phyloP scores from a whole-genome alignment of 2,113 vertebrate genomes.

The Bufo gargarizans region DNA sequence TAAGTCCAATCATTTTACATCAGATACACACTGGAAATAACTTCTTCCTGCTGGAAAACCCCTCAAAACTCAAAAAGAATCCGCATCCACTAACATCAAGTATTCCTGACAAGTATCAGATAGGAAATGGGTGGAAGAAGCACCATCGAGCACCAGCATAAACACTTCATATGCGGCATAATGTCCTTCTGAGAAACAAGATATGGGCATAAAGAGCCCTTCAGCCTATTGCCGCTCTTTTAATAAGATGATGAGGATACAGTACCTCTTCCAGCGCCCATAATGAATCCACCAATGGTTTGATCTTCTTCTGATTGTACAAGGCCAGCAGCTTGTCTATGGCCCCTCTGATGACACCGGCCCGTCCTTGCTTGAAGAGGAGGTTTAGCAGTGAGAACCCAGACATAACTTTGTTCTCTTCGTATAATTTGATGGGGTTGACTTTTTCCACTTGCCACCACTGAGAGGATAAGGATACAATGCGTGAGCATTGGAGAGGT shows the following conservation, averaged over 20 bases:
- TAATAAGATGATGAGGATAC: slow-evolving; percentile 56
- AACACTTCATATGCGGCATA: neutral
- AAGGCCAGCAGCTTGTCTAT: slow-evolving; percentile 88
- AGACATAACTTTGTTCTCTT: slow-evolving; percentile 97
- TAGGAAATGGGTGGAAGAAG: neutral
- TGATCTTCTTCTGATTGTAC: slow-evolving; percentile 91
- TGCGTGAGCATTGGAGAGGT: neutral
- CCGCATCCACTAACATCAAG: neutral
- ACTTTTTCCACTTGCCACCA: slow-evolving; percentile 99
- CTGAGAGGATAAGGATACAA: slow-evolving; percentile 66
- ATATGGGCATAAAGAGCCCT: neutral
- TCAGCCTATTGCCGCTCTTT: neutral
- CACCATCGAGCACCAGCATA: neutral
- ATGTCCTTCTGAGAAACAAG: neutral
- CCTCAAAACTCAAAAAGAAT: neutral
- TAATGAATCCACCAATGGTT: slow-evolving; percentile 92
- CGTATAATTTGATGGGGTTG: slow-evolving; percentile 96
- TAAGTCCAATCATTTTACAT: too few relatives aligned
- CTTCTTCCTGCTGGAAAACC: too few relatives aligned
- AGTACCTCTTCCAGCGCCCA: slow-evolving; percentile 97
- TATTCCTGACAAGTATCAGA: neutral
- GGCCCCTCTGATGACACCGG: slow-evolving; percentile 78
- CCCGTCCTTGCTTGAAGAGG: slow-evolving; percentile 92
- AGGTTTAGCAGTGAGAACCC: slow-evolving; percentile 96
- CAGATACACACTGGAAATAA: too few relatives aligned